Evolutionary conservation across 2,113 vertebrate species (phyloP).

Genomic region (Jacana jacana): DNA sequence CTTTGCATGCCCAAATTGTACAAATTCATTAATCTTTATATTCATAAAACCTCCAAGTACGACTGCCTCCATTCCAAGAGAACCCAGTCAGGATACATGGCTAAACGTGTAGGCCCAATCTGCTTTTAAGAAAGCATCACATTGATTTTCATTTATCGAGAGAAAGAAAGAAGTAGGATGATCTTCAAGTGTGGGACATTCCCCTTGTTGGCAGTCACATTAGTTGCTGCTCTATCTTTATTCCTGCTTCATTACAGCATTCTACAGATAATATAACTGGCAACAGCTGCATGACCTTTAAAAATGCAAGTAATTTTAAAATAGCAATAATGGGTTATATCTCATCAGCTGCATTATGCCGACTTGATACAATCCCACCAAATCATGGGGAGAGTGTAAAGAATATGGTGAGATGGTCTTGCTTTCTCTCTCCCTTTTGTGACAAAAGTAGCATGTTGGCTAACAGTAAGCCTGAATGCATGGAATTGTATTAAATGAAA

Average conservation of each 20-base stretch:
- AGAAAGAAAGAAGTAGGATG: not conserved
- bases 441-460: not conserved
- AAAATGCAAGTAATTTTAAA: slow-evolving; percentile 12
- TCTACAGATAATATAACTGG: not conserved
- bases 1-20: slow-evolving; percentile 72
- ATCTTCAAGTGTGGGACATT: not conserved
- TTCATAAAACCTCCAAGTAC: slow-evolving; percentile 39
- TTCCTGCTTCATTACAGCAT: not conserved
- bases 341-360: not conserved
- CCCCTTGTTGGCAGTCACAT: not conserved
- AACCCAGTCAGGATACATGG: not conserved
- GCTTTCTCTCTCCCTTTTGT: not conserved
- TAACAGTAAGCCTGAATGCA: not conserved
- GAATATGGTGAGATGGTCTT: not conserved
- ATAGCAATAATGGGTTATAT: not conserved
- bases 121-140: not conserved
- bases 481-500: not conserved
- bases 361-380: not conserved
- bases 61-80: slow-evolving; percentile 1
- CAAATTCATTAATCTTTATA: slow-evolving; percentile 66
- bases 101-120: not conserved
- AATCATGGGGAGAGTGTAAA: not conserved
- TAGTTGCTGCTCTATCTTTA: not conserved
- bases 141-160: not conserved
- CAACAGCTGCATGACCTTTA: slow-evolving; percentile 18